Evolutionary conservation across 1,140 invertebrate species (phyloP).

Genomic region (Lethrus apterus): DNA sequence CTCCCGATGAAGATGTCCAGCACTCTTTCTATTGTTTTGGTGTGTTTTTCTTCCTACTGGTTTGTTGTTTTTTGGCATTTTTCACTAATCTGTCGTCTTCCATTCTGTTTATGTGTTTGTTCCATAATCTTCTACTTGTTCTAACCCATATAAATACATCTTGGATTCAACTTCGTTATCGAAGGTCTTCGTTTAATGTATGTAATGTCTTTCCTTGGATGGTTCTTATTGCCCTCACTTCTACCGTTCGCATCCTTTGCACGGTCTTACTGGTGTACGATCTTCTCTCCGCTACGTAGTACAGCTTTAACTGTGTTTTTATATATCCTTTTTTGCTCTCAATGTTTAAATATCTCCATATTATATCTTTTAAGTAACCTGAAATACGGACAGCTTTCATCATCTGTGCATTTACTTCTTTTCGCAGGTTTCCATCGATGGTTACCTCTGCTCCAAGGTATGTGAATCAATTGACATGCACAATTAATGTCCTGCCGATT

Average conservation of each 20-base stretch:
- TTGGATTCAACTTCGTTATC: not conserved
- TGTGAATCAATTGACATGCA: too few species aligned
- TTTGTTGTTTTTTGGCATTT: not conserved
- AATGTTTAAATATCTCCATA: constrained; percentile 1
- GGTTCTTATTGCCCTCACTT: not conserved
- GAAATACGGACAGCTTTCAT: not conserved
- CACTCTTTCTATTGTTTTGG: too few species aligned
- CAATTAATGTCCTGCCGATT: too few species aligned
- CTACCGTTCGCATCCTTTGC: constrained; percentile 4
- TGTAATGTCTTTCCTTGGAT: too few species aligned
- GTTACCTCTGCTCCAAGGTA: too few species aligned
- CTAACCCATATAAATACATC: not conserved
- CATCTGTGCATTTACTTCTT: not conserved
- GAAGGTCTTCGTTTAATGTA: not conserved
- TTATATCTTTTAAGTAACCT: too few species aligned
- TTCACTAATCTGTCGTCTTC: too few species aligned
- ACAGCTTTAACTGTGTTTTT: constrained; percentile 5
- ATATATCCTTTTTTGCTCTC: constrained; percentile 7
- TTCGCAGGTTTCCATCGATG: not conserved
- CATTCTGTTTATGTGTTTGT: not conserved
- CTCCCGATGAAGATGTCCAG: constrained; percentile 1
- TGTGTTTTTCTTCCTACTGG: not conserved
- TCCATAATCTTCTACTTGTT: not conserved
- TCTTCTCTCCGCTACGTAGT: constrained; percentile 10
- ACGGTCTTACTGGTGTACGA: constrained; percentile 1